These are phyloP conservation scores for Brachypterus glaber DNA, from an alignment of 2,888 invertebrate species.

Conservation along the genomic window DNA sequence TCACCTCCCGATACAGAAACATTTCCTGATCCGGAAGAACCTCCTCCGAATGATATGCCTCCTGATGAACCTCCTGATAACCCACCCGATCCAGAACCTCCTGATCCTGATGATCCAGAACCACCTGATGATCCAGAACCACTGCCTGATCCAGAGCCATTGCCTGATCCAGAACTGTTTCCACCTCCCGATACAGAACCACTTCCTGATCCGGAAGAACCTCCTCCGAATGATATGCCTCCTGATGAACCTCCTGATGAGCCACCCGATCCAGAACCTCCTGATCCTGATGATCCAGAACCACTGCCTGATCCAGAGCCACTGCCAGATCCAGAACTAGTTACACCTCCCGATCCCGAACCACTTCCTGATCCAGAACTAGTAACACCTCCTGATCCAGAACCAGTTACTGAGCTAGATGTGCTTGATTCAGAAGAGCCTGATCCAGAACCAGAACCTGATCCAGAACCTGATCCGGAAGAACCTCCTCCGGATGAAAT, in stretches of 20 bases:
- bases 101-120: conserved; percentile 1
- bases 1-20: no score
- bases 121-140: no score
- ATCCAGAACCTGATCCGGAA: no score
- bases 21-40: no score
- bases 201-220: no score
- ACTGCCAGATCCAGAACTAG: not conserved
- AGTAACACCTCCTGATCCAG: conserved; percentile 2
- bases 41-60: no score
- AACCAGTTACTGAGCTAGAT: not conserved
- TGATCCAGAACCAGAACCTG: no score
- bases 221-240: not conserved
- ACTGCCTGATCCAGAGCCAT: no score
- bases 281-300: conserved; percentile 2
- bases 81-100: conserved; percentile 2
- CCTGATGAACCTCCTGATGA: conserved; percentile 2
- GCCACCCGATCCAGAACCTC: not conserved
- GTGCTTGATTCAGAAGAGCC: no score
- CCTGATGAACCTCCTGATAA: not conserved
- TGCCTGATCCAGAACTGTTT: no score
- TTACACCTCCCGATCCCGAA: not conserved
- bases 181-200: not conserved
- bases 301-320: conserved; percentile 3
- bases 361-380: conserved; percentile 1
- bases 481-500: conserved; percentile 3